Conservation (phyloP, 2,797 vertebrate genomes). For the Hoplostethus atlanticus region DNA sequence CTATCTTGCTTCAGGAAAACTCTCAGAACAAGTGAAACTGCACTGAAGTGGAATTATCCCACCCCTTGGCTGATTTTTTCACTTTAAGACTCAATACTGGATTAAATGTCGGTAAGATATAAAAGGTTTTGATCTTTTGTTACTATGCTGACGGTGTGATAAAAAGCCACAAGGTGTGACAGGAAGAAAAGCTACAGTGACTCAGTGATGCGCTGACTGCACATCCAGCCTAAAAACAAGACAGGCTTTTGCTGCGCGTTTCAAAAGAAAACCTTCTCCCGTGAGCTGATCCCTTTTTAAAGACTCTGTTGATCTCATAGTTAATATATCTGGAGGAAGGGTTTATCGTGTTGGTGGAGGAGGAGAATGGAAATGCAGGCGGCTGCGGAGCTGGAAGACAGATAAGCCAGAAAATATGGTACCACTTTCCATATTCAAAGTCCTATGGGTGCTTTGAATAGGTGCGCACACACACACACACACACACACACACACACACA, state of each 20-base stretch:
- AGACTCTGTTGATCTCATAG: conserved; percentile 40
- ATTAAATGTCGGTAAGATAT: background rate
- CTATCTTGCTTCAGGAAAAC: no score
- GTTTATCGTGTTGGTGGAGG: conserved; percentile 32
- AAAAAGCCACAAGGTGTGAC: conserved; percentile 23
- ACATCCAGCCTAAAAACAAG: conserved; percentile 37
- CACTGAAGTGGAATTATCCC: no score
- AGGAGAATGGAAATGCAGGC: conserved; percentile 23
- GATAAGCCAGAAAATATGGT: conserved; percentile 65
- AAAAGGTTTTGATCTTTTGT: conserved; percentile 18
- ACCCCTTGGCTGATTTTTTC: no score
- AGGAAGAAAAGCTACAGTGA: conserved; percentile 24
- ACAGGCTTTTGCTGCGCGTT: background rate
- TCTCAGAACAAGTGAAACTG: no score
- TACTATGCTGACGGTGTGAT: conserved; percentile 4
- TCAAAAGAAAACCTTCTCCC: conserved; percentile 45
- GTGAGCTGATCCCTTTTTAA: conserved; percentile 37
- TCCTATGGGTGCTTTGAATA: conserved; percentile 56
- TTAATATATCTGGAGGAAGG: conserved; percentile 33
- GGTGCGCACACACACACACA: conserved; percentile 15
- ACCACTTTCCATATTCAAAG: conserved; percentile 72
- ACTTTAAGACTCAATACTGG: background rate
- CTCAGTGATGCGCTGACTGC: conserved; percentile 21
- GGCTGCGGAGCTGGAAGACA: conserved; percentile 31
- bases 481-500: no score